These are phyloP conservation scores for Phoxinus phoxinus DNA, from an alignment of 2,113 vertebrate species.

Conservation along the genomic window DNA sequence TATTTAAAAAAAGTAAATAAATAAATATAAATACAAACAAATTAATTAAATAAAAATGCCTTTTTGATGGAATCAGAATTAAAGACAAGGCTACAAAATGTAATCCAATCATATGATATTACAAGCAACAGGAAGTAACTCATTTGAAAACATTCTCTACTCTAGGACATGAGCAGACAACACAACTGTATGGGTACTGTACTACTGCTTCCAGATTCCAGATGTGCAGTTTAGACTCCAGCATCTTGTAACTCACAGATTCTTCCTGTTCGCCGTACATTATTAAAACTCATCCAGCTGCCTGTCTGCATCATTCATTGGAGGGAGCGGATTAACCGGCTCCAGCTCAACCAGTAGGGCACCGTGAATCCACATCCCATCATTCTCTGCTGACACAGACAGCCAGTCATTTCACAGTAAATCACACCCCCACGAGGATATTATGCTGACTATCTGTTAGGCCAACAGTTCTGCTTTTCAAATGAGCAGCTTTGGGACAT, in stretches of 20 bases:
- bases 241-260: not conserved
- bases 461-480: constrained; percentile 4
- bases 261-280: not conserved
- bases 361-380: constrained; percentile 15
- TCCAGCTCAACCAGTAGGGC: not conserved
- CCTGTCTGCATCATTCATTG: not conserved
- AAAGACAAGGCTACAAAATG: not conserved
- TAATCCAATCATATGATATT: not conserved
- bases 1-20: no score
- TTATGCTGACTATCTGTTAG: constrained; percentile 2
- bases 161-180: not conserved
- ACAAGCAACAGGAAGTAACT: not conserved
- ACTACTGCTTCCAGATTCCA: not conserved
- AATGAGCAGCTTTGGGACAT: not conserved
- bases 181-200: not conserved
- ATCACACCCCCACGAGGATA: constrained; percentile 4
- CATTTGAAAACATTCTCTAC: not conserved
- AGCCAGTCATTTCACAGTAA: constrained; percentile 28
- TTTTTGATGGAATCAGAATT: not conserved
- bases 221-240: not conserved
- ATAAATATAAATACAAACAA: no score
- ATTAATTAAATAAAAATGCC: no score
- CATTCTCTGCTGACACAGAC: constrained; percentile 26
- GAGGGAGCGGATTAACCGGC: not conserved
- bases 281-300: constrained; percentile 17